Evolutionary conservation across 2,797 vertebrate genomes (phyloP).

Genomic region (Fistularia commersonii): DNA sequence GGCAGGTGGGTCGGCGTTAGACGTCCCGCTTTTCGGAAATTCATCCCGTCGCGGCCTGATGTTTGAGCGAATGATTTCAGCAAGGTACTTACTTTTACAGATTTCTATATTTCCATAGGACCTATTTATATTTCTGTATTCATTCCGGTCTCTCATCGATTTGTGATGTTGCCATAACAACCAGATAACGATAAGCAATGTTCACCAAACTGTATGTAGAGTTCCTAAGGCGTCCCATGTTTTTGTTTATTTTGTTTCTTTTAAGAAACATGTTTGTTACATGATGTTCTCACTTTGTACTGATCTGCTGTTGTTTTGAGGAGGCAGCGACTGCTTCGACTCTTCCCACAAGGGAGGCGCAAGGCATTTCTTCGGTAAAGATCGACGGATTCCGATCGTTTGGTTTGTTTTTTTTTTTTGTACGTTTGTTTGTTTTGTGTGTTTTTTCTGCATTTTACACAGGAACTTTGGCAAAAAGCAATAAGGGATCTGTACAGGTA

Average conservation of each 20-base stretch:
- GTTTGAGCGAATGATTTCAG: not conserved
- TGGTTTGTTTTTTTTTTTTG: constrained; percentile 67
- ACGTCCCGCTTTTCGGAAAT: constrained; percentile 44
- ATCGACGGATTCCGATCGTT: no score
- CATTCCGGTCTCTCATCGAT: constrained; percentile 63
- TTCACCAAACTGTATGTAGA: constrained; percentile 61
- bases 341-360: constrained; percentile 51
- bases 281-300: constrained; percentile 41
- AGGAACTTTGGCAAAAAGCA: constrained; percentile 65
- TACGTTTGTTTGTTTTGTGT: constrained; percentile 62
- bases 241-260: constrained; percentile 41
- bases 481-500: constrained; percentile 71
- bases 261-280: constrained; percentile 56
- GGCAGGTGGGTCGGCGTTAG: not conserved
- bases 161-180: constrained; percentile 51
- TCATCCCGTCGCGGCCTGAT: no score
- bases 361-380: no score
- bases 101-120: constrained; percentile 71
- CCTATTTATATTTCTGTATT: constrained; percentile 71
- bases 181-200: constrained; percentile 56
- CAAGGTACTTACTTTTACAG: constrained; percentile 52
- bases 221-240: constrained; percentile 53
- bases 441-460: constrained; percentile 67
- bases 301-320: no score
- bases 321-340: constrained; percentile 51